These are phyloP conservation scores for Halichondria panicea DNA, from an alignment of 37 sponge, comb jelly and placozoan genomes.

Conservation along the genomic window DNA sequence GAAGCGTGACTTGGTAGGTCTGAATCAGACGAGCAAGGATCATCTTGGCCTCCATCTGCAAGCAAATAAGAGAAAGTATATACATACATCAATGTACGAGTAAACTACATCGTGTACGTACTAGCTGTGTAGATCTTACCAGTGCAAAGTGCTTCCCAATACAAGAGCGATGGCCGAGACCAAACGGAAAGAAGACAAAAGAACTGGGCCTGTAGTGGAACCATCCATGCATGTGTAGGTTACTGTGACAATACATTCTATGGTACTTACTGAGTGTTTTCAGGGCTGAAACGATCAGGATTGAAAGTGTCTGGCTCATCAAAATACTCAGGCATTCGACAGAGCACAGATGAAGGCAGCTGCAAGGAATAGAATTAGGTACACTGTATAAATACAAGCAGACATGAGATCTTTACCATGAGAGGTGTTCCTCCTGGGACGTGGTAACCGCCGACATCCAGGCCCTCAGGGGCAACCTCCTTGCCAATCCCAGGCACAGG, in stretches of 20 bases:
- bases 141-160: too few species aligned
- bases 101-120: not conserved
- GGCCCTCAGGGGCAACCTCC: slow-evolving; percentile 4
- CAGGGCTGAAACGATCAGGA: slow-evolving; percentile 19
- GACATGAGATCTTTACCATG: not conserved
- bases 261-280: slow-evolving; percentile 8
- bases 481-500: slow-evolving; percentile 1
- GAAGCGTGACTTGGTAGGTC: slow-evolving; percentile 11
- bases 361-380: too few species aligned
- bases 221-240: not conserved
- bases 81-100: too few species aligned
- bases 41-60: too few species aligned
- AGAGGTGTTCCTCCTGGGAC: not conserved
- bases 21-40: slow-evolving; percentile 22
- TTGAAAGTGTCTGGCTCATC: slow-evolving; percentile 17
- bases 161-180: too few species aligned
- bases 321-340: too few species aligned
- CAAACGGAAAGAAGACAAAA: slow-evolving; percentile 37
- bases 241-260: not conserved
- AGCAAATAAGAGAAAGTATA: too few species aligned
- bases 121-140: not conserved
- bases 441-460: not conserved
- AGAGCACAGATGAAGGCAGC: too few species aligned
- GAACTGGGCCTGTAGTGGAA: slow-evolving; percentile 18
- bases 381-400: not conserved